These are phyloP conservation scores for Solenopsis fugax DNA, from an alignment of 1,140 invertebrate species.

Conservation along the genomic window DNA sequence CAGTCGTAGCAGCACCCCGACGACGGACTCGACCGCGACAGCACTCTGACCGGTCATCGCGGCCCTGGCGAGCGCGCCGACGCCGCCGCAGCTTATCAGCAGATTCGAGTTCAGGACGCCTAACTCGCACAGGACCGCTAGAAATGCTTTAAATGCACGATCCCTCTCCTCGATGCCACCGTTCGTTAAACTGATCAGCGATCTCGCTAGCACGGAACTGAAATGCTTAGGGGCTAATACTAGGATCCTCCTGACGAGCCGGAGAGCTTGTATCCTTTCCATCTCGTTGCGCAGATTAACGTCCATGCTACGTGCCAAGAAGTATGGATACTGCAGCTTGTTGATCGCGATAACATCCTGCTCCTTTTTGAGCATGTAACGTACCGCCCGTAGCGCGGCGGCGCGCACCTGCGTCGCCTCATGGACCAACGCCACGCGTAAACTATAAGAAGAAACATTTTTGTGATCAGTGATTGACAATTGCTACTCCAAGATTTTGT, in stretches of 20 bases:
- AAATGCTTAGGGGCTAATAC: conserved; percentile 90
- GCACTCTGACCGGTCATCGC: conserved; percentile 93
- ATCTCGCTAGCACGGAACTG: conserved; percentile 89
- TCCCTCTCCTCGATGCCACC: conserved; percentile 93
- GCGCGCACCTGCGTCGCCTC: conserved; percentile 96
- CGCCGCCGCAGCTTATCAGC: conserved; percentile 94
- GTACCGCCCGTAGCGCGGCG: conserved; percentile 93
- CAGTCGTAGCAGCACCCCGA: conserved; percentile 94
- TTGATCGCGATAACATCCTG: conserved; percentile 93
- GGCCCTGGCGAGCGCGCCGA: conserved; percentile 93
- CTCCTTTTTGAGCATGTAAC: conserved; percentile 93
- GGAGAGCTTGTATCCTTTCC: conserved; percentile 95
- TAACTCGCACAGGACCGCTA: conserved; percentile 95
- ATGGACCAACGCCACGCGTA: conserved; percentile 93
- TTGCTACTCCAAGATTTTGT: background rate
- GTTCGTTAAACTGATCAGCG: conserved; percentile 93
- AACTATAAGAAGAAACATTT: conserved; percentile 87
- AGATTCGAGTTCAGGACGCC: conserved; percentile 94
- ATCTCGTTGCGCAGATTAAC: conserved; percentile 94
- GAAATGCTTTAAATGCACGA: conserved; percentile 92
- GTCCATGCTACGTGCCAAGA: conserved; percentile 94
- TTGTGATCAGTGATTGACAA: conserved; percentile 6
- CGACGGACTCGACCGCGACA: conserved; percentile 93
- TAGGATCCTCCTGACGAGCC: conserved; percentile 92
- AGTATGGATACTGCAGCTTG: conserved; percentile 92